phyloP scores from a whole-genome alignment of 2,888 invertebrate genomes.

The Stramonita haemastoma region DNA sequence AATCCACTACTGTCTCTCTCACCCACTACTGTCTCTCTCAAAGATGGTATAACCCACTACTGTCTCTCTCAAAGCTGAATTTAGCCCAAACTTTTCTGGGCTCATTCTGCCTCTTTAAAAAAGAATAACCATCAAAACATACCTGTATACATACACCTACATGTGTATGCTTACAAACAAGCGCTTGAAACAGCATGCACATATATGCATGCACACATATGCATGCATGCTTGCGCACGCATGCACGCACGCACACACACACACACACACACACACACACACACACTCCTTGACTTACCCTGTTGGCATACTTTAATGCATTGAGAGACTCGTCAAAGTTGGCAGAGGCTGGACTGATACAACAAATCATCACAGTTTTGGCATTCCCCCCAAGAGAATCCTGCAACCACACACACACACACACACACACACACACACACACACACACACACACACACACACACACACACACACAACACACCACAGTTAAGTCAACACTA shows the following conservation, averaged over 20 bases:
- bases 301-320: conserved; percentile 77
- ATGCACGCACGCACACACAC: neutral
- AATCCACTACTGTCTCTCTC: too few species aligned
- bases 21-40: too few species aligned
- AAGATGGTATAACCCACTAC: too few species aligned
- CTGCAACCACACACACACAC: conserved; percentile 58
- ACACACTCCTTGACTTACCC: conserved; percentile 65
- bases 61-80: too few species aligned
- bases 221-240: conserved; percentile 5
- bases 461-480: neutral
- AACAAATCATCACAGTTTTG: conserved; percentile 78
- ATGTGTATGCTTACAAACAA: too few species aligned
- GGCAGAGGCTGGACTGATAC: conserved; percentile 76
- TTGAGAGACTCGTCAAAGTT: conserved; percentile 77
- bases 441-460: neutral
- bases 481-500: neutral
- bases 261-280: neutral
- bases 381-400: conserved; percentile 78
- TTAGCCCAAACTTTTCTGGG: too few species aligned
- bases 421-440: neutral
- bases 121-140: too few species aligned
- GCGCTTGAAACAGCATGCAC: neutral
- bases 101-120: too few species aligned
- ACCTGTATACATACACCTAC: too few species aligned
- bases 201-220: neutral